Conservation (phyloP, 1,140 invertebrate species). For the Nixonia krombeini region DNA sequence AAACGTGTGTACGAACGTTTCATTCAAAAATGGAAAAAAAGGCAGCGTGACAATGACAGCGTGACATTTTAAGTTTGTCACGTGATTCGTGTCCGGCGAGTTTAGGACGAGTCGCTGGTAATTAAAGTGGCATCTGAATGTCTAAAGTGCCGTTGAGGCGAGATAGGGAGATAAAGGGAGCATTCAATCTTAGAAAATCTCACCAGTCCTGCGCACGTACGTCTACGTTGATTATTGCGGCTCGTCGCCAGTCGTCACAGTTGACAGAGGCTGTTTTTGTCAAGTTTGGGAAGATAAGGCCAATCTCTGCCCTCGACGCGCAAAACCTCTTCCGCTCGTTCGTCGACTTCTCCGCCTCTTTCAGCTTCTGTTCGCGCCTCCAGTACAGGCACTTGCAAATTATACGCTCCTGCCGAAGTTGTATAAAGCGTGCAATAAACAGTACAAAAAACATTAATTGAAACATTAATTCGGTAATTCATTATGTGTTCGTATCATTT, state of each 20-base stretch:
- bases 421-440: background rate
- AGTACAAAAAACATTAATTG: no score
- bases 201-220: constrained; percentile 22
- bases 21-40: no score
- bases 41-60: no score
- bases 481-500: no score
- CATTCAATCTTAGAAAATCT: constrained; percentile 62
- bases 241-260: constrained; percentile 36
- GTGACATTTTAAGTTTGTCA: no score
- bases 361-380: constrained; percentile 8
- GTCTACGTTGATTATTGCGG: constrained; percentile 41
- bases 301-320: constrained; percentile 57
- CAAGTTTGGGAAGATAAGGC: constrained; percentile 49
- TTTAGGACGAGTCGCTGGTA: no score
- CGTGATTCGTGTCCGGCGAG: no score
- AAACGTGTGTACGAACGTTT: no score
- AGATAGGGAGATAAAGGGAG: constrained; percentile 51
- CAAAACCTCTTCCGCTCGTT: constrained; percentile 62
- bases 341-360: constrained; percentile 20
- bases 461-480: no score
- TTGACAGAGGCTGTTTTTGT: constrained; percentile 64
- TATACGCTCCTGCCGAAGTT: no score
- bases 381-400: background rate
- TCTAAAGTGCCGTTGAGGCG: no score
- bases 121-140: no score